Conservation (phyloP, 2,113 vertebrate species). For the rat (Rattus norvegicus) region DNA sequence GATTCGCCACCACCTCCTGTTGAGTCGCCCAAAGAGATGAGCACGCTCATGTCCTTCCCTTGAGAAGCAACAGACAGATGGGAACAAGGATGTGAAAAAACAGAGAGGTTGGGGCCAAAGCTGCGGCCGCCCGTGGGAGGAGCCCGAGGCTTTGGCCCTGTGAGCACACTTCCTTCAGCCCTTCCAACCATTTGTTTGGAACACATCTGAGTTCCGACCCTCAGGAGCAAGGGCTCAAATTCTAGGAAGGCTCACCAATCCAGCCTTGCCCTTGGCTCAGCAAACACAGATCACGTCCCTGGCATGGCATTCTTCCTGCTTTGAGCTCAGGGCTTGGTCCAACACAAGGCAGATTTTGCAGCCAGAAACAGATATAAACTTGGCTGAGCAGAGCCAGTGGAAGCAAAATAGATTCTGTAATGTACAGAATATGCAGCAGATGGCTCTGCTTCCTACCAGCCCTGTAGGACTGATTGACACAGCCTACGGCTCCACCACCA, state of each 20-base stretch:
- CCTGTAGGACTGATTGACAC: not conserved
- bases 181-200: not conserved
- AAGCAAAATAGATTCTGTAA: conserved; percentile 74
- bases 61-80: not conserved
- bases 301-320: conserved; percentile 72
- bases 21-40: not conserved
- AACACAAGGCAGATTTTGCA: conserved; percentile 70
- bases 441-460: conserved; percentile 75
- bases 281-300: conserved; percentile 61
- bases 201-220: not conserved
- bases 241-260: conserved; percentile 47
- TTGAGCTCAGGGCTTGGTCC: conserved; percentile 72
- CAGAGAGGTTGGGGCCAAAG: not conserved
- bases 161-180: not conserved
- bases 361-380: conserved; percentile 80
- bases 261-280: conserved; percentile 40
- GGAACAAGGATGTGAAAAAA: not conserved
- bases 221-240: not conserved
- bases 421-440: conserved; percentile 74
- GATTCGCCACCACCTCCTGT: not conserved
- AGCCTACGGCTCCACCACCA: conserved; percentile 9
- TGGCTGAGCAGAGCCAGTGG: conserved; percentile 68
- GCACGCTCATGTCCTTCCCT: rapidly evolving
- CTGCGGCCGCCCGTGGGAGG: not conserved
- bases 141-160: not conserved